Conservation (phyloP, 2,113 vertebrate species). For the Zeus faber region DNA sequence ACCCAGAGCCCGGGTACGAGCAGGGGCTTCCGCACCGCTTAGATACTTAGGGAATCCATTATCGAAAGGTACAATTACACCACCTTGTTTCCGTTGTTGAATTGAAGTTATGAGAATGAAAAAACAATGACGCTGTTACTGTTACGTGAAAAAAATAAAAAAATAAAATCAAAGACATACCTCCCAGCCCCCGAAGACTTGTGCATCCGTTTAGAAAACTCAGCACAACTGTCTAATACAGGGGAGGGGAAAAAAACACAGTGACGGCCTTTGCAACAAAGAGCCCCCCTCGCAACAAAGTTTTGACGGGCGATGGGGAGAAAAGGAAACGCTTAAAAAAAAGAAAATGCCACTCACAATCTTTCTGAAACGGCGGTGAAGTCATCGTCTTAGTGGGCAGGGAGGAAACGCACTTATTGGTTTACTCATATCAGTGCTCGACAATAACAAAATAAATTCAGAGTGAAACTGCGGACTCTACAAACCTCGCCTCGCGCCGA, state of each 20-base stretch:
- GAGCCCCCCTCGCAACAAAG: not conserved
- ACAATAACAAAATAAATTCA: conserved; percentile 58
- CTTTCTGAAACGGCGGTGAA: not conserved
- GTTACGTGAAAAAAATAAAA: too few relatives aligned
- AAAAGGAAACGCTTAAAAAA: not conserved
- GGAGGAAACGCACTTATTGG: too few relatives aligned
- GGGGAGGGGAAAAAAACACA: not conserved
- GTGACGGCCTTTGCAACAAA: not conserved
- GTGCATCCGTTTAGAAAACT: conserved; percentile 20
- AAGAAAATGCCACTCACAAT: not conserved
- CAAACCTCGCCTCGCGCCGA: conserved; percentile 13
- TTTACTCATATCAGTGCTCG: too few relatives aligned
- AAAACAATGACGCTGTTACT: too few relatives aligned
- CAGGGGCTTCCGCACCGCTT: too few relatives aligned
- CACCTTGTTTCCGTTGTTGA: too few relatives aligned
- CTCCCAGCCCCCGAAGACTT: too few relatives aligned
- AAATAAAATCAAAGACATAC: too few relatives aligned
- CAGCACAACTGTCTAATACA: not conserved
- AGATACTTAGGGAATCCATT: too few relatives aligned
- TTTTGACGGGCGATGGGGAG: not conserved
- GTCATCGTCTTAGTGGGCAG: too few relatives aligned
- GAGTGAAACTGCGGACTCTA: conserved; percentile 13
- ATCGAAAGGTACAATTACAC: too few relatives aligned
- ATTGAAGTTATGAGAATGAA: too few relatives aligned
- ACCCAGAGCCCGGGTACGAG: conserved; percentile 51